Evolutionary conservation across 2,113 vertebrate species (phyloP).

Genomic region (Apus apus): DNA sequence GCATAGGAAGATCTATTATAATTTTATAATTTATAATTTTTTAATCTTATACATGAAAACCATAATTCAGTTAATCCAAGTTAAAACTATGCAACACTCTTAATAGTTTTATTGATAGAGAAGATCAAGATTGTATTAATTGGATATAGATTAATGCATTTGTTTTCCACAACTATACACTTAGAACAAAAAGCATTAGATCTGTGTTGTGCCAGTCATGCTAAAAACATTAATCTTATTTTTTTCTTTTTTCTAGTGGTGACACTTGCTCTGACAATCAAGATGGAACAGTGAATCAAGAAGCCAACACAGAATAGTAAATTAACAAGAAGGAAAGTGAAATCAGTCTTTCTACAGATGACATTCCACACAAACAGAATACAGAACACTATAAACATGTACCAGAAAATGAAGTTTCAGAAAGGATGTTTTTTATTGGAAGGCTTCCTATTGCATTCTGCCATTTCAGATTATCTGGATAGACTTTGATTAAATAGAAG

Average conservation of each 20-base stretch:
- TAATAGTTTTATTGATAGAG: not conserved
- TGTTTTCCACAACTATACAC: not conserved
- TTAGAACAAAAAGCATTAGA: not conserved
- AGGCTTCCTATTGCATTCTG: not conserved
- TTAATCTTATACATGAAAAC: not conserved
- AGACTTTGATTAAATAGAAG: conserved; percentile 6
- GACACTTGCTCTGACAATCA: not conserved
- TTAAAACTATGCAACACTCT: not conserved
- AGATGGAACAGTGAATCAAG: not conserved
- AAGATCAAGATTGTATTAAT: not conserved
- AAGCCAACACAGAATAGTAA: not conserved
- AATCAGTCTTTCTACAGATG: not conserved
- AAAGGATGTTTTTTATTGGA: not conserved
- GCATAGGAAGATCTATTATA: not conserved
- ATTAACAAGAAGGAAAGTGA: not conserved
- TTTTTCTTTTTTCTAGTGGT: not conserved
- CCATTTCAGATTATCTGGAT: not conserved
- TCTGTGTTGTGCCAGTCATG: not conserved
- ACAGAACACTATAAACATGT: not conserved
- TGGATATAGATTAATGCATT: not conserved
- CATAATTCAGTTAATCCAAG: not conserved
- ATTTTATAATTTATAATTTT: not conserved
- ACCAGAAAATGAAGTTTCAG: not conserved
- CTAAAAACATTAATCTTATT: not conserved
- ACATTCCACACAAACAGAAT: not conserved